phyloP scores from a whole-genome alignment of 2,797 vertebrate species.

The Apogon hyalosoma region DNA sequence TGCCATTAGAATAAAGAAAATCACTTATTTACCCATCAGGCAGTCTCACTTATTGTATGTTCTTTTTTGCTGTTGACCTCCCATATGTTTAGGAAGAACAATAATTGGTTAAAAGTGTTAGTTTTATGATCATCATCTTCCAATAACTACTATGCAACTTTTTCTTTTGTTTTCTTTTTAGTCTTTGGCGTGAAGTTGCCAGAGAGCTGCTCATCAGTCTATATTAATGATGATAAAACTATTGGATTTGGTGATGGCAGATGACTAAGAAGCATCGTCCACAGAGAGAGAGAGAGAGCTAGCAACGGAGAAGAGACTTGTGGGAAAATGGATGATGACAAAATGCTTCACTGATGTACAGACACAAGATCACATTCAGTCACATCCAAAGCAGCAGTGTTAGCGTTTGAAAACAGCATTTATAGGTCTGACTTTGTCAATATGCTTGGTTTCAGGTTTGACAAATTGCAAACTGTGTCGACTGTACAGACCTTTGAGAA shows the following conservation, averaged over 20 bases:
- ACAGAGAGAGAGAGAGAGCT: no score
- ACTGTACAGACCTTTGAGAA: slow-evolving; percentile 2
- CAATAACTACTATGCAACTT: no score
- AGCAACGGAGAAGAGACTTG: no score
- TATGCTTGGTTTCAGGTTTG: background rate
- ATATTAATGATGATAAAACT: no score
- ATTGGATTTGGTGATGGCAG: slow-evolving; percentile 3
- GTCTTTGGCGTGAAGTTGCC: background rate
- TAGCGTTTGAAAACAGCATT: slow-evolving; percentile 1
- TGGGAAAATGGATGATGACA: background rate
- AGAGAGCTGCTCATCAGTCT: background rate
- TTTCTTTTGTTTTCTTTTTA: background rate
- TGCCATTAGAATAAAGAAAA: slow-evolving; percentile 9
- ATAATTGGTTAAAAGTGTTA: background rate
- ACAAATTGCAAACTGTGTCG: background rate
- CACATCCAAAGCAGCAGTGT: background rate
- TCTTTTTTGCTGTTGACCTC: slow-evolving; percentile 25
- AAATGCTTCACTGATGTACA: background rate
- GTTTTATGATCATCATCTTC: background rate
- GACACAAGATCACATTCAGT: background rate
- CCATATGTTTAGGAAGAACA: slow-evolving; percentile 26
- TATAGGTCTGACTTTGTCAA: background rate
- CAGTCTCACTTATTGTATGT: slow-evolving; percentile 17
- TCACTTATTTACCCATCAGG: slow-evolving; percentile 18
- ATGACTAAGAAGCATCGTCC: background rate